Conservation (phyloP, 2,888 invertebrate species). For the Cyclophora punctaria region DNA sequence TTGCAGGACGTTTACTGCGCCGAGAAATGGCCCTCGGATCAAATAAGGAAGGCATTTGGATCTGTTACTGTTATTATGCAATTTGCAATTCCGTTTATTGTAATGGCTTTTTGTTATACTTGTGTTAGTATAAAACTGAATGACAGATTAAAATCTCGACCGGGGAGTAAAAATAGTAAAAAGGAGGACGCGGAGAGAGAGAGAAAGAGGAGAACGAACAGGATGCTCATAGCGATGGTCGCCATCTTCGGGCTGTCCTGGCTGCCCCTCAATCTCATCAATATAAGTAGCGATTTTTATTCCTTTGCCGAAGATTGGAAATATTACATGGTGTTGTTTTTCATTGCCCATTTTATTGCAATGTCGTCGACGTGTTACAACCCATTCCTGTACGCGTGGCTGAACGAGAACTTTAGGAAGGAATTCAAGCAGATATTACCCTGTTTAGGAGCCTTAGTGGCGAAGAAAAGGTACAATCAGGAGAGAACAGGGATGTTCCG, state of each 20-base stretch:
- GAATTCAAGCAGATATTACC: conserved; percentile 88
- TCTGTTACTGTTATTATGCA: conserved; percentile 87
- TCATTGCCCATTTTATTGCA: conserved; percentile 88
- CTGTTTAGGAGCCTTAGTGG: conserved; percentile 71
- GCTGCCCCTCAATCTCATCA: conserved; percentile 87
- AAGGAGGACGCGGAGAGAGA: conserved; percentile 87
- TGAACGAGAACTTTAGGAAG: conserved; percentile 95
- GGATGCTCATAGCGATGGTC: conserved; percentile 94
- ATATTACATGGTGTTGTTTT: conserved; percentile 85
- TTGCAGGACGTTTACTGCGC: conserved; percentile 76
- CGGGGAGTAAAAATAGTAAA: conserved; percentile 82
- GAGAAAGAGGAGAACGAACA: conserved; percentile 86
- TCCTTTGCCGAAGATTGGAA: conserved; percentile 77
- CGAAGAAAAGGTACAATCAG: conserved; percentile 59
- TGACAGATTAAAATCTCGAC: conserved; percentile 82
- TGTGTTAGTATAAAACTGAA: conserved; percentile 86
- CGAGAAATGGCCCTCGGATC: conserved; percentile 86
- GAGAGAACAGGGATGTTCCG: conserved; percentile 64
- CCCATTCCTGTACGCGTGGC: conserved; percentile 95
- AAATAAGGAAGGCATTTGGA: conserved; percentile 82
- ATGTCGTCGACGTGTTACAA: conserved; percentile 97
- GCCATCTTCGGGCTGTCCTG: conserved; percentile 91
- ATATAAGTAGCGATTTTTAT: conserved; percentile 82
- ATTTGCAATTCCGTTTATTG: conserved; percentile 89
- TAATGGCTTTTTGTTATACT: conserved; percentile 90